phyloP scores from a whole-genome alignment of 1,140 invertebrate genomes.

The Drosophila pachea region DNA sequence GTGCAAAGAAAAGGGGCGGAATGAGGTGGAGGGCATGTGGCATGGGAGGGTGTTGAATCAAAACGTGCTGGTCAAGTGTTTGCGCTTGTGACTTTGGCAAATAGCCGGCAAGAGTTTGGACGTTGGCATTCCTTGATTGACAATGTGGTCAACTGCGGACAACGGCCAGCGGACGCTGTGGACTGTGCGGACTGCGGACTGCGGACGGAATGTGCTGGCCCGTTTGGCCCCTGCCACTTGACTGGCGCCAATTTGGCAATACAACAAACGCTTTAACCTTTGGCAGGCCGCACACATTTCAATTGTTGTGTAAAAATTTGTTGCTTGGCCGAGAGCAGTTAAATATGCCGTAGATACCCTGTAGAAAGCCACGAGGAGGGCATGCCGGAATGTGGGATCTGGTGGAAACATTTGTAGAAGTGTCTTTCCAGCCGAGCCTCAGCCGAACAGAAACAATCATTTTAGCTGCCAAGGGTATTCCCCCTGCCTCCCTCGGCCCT shows the following conservation, averaged over 20 bases:
- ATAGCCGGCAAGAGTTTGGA: conserved; percentile 38
- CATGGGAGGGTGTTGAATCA: background rate
- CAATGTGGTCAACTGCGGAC: conserved; percentile 47
- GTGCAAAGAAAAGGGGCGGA: background rate
- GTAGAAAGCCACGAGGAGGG: too few relatives aligned
- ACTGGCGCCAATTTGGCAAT: conserved; percentile 56
- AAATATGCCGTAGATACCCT: too few relatives aligned
- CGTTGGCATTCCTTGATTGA: conserved; percentile 64
- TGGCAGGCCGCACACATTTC: conserved; percentile 66
- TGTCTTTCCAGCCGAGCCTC: too few relatives aligned
- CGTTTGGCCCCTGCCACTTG: background rate
- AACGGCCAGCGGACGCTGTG: too few relatives aligned
- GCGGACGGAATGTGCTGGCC: too few relatives aligned
- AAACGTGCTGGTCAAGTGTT: conserved; percentile 56
- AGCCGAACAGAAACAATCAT: too few relatives aligned
- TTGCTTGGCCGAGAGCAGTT: conserved; percentile 15
- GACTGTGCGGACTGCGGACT: too few relatives aligned
- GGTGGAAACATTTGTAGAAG: too few relatives aligned
- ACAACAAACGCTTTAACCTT: conserved; percentile 62
- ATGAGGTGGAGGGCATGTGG: background rate
- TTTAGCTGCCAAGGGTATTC: too few relatives aligned
- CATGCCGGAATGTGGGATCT: too few relatives aligned
- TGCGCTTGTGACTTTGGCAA: conserved; percentile 59
- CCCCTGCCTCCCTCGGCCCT: too few relatives aligned
- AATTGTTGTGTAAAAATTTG: conserved; percentile 45